phyloP scores from a whole-genome alignment of 1,140 invertebrate genomes.

The Papilio helenus region DNA sequence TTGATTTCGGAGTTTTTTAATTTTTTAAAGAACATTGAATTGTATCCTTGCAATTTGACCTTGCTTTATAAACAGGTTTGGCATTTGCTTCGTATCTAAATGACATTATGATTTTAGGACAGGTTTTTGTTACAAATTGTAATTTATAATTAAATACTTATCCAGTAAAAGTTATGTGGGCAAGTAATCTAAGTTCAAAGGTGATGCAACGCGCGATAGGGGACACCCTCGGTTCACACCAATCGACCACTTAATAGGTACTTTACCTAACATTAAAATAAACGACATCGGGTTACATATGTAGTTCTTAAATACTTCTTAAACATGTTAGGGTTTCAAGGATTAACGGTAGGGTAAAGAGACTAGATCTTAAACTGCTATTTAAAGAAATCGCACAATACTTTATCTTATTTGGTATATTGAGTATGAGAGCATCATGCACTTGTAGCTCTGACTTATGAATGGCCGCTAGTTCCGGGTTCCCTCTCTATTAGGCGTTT shows the following conservation, averaged over 20 bases:
- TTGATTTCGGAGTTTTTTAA: conserved; percentile 1
- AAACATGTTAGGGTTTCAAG: neutral
- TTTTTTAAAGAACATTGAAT: conserved; percentile 16
- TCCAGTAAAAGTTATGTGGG: neutral
- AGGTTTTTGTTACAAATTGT: conserved; percentile 41
- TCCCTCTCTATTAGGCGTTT: conserved; percentile 64
- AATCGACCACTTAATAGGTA: neutral
- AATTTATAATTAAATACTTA: neutral
- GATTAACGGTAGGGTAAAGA: no score
- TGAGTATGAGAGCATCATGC: neutral
- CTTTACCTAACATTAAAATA: neutral
- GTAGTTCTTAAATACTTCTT: neutral
- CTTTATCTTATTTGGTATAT: neutral
- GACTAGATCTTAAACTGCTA: neutral
- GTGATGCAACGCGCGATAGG: neutral
- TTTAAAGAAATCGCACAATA: neutral
- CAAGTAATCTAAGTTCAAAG: conserved; percentile 4
- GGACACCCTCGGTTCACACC: neutral
- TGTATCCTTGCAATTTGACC: conserved; percentile 65
- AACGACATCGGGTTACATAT: no score
- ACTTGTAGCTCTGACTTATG: conserved; percentile 55
- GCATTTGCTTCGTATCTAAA: conserved; percentile 55
- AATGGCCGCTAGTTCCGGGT: conserved; percentile 67
- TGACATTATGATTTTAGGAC: conserved; percentile 40
- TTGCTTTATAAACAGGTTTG: conserved; percentile 73